Conservation (phyloP, 2,113 vertebrate genomes). For the Sapayoa aenigma region DNA sequence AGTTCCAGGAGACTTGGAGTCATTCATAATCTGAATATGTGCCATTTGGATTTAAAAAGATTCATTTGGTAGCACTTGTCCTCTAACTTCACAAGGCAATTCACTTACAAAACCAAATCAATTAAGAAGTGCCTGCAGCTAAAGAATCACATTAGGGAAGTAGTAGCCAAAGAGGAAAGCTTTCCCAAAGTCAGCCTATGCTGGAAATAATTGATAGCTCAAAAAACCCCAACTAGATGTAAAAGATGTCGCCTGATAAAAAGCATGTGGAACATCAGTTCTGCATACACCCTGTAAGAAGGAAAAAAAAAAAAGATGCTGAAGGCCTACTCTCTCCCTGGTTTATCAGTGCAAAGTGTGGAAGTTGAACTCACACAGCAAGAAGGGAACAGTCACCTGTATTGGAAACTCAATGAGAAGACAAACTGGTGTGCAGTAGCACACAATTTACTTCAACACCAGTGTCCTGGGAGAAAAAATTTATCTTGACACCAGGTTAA, state of each 20-base stretch:
- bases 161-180: neutral
- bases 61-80: neutral
- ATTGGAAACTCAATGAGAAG: neutral
- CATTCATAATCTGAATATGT: neutral
- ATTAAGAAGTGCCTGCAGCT: slow-evolving; percentile 1
- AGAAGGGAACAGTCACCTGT: neutral
- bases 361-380: neutral
- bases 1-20: neutral
- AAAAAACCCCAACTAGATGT: neutral
- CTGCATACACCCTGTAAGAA: neutral
- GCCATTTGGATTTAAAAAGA: neutral
- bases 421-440: neutral
- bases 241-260: neutral
- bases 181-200: neutral
- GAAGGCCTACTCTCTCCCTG: neutral
- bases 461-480: neutral
- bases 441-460: neutral
- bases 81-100: neutral
- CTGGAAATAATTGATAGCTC: neutral
- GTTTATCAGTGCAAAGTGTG: neutral
- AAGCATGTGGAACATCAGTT: neutral
- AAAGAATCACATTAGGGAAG: neutral
- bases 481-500: neutral
- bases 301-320: neutral
- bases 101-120: slow-evolving; percentile 17